Base-by-base conservation (phyloP, 2,888 invertebrate species). In the Aproaerema taeniolella region DNA sequence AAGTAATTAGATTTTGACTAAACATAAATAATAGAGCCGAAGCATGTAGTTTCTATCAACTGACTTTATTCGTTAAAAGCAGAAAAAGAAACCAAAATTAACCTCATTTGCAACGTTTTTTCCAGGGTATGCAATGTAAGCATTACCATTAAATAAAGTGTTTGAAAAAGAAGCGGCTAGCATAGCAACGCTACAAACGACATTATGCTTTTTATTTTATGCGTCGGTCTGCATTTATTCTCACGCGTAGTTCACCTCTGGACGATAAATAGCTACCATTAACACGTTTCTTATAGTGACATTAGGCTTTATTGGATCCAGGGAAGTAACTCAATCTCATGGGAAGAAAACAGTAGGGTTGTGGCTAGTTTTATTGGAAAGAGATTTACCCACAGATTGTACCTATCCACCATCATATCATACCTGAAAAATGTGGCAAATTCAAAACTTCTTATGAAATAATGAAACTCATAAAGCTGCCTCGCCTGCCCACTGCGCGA, bases 211-310 rank as follows among this genome's bases (percentile, higher is more conserved):
- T 37, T 37, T 28, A 24, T 31, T 39, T 39, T 40, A 40, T 43
- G 29, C 17, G 20, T n/a, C 20, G 31, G 53, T 55, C 52, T 58
- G 58, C 54, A 55, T 66, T 64, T 58, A 61, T 62, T 67, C 60
- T 61, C 56, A 51, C 55, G 47, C 63, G 48, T 49, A 42, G 44
- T 39, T 52, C 56, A 43, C 55, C 48, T 53, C 57, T 52, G 43
- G 58, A 63, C 62, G 65, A 75, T 70, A 68, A 74, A 77, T 75
- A 69, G 67, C 61, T 42, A 55, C 55, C 69, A 76, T 76, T 76
- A 74, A 70, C 74, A 68, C 68, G 67, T 68, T 74, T 74, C 76
- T 76, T 72, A 69, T 64, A 69, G 71, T 69, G 67, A 67, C 67
- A 72, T 76, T 72, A 70, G 67, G 64, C 67, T 67, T 72, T 72